Percentiles rank a stretch among this genome's conserved stretches.
These are phyloP conservation scores for Ptyas mucosa DNA, from an alignment of 2,113 vertebrate genomes.

Conservation along the genomic window DNA sequence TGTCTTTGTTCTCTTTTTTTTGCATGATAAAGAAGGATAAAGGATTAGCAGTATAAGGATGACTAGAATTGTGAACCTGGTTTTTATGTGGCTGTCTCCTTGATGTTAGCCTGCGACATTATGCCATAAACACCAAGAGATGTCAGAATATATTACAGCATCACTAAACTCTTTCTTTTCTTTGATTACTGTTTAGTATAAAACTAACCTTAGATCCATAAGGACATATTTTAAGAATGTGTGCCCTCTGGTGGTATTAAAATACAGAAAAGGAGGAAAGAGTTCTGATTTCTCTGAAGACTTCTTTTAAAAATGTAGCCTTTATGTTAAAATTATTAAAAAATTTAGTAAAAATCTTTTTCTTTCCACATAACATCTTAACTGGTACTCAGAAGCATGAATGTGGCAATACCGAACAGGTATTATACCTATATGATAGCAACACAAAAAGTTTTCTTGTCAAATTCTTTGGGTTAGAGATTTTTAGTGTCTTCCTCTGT, in stretches of 20 bases:
- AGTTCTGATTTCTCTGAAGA: not conserved
- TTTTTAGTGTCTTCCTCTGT: not conserved
- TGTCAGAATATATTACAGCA: not conserved
- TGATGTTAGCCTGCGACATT: too few species aligned
- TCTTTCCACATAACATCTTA: not conserved
- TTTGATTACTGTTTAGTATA: not conserved
- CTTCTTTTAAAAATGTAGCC: not conserved
- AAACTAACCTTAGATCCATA: not conserved
- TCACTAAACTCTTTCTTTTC: not conserved
- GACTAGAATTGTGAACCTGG: not conserved
- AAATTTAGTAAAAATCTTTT: not conserved
- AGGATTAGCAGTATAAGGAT: not conserved
- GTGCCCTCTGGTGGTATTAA: not conserved
- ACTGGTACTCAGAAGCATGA: not conserved
- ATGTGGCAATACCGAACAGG: not conserved
- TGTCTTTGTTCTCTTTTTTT: too few species aligned
- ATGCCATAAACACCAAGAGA: not conserved
- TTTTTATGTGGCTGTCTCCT: too few species aligned
- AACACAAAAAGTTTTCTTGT: not conserved
- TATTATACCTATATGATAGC: not conserved
- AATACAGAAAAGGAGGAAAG: too few species aligned
- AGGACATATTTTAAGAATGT: not conserved
- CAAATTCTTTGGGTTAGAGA: not conserved
- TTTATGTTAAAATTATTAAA: not conserved
- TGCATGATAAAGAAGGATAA: too few species aligned